These are phyloP conservation scores for Notamacropus eugenii DNA, from an alignment of 2,797 vertebrate genomes.

Conservation along the genomic window DNA sequence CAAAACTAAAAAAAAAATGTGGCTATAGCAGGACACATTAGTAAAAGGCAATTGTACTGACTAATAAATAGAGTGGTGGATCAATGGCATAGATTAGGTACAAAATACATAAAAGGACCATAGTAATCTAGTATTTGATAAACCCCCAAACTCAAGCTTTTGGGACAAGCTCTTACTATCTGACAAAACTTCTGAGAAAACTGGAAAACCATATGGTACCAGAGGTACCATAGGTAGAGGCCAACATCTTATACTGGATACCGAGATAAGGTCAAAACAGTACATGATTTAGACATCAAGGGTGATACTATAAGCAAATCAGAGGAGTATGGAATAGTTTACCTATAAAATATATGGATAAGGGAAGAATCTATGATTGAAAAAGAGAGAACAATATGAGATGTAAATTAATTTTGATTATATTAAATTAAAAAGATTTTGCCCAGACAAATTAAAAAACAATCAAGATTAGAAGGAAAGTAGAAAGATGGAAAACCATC, in stretches of 20 bases:
- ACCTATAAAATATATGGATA: background rate
- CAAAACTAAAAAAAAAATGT: background rate
- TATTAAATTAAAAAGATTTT: background rate
- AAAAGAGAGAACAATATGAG: background rate
- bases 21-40: background rate
- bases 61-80: background rate
- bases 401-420: background rate
- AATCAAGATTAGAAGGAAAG: background rate
- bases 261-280: background rate
- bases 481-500: background rate
- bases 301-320: background rate
- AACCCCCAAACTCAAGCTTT: background rate
- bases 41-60: background rate
- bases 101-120: background rate
- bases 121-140: background rate
- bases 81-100: background rate
- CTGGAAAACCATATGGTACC: background rate
- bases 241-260: background rate
- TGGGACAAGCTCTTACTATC: background rate
- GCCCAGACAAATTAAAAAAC: background rate
- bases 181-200: background rate
- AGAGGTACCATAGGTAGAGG: too few species aligned
- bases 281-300: background rate
- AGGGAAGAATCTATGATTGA: background rate
- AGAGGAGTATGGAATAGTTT: background rate